Base-by-base conservation (phyloP, 2,113 vertebrate genomes). In the Austrofundulus limnaeus region DNA sequence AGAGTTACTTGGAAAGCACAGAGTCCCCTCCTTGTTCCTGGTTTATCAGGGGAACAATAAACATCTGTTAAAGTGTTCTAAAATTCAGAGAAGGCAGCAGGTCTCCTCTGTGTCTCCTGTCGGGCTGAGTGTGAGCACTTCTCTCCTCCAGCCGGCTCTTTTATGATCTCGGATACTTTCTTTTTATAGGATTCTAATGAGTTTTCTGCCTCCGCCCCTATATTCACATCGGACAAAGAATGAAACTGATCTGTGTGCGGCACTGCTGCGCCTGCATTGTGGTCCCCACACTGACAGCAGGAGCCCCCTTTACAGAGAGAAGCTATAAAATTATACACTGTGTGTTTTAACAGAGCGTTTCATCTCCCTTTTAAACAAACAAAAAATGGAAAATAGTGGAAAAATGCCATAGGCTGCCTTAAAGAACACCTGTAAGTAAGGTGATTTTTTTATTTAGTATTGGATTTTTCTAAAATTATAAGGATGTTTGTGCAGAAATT, bases 101-200 rank as follows among this genome's bases (percentile, higher is more conserved):
- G 66, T 70, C 81, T 77, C 76, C 69, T 65, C 76, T 62, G 50
- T 62, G 77, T 71, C 80, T 75, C 74, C n/a, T 59, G 59, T 74
- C 79, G 62, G 61, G 41, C 78, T 59, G 80, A 60, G 71, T 86
- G 73, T 83, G 87, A 70, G 69, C 70, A 56, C 78, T 82, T 37
- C 17, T 66, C 23, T 73, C 75, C 64, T 62, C 70, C 83, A 64
- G 84, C 71, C 81, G 75, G 82, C 63, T 76, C 83, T 80, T 87
- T 89, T 82, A 92, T 78, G 75, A 89, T 88, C 84, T 80, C 80
- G 82, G 90, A 87, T 87, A 83, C 81, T 70, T 78, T 88, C 91
- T 92, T 92, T 92, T 93, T 94, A 93, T 89, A 91, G 87, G 87
- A 80, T 70, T 80, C 72, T 84, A 89, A 87, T 85, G 83, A 81